Conservation (phyloP, 2,113 vertebrate species). For the Zeus faber region DNA sequence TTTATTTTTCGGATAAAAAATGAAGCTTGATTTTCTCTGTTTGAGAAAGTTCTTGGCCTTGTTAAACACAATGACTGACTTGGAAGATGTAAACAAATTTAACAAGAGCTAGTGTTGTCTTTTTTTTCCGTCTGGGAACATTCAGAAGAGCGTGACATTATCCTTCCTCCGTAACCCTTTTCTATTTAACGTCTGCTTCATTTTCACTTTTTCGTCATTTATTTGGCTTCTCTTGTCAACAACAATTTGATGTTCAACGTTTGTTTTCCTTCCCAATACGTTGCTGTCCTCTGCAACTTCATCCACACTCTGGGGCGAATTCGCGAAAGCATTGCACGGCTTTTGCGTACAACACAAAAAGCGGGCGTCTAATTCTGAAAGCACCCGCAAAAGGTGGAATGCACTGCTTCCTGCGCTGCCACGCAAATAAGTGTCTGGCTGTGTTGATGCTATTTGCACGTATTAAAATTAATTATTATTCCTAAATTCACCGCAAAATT, state of each 20-base stretch:
- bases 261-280: constrained; percentile 16
- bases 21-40: constrained; percentile 31
- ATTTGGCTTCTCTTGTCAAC: constrained; percentile 18
- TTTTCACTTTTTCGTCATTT: no score
- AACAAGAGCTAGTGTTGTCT: constrained; percentile 48
- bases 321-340: no score
- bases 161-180: constrained; percentile 25
- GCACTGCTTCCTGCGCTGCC: no score
- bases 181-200: constrained; percentile 29
- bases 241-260: constrained; percentile 22
- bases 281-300: constrained; percentile 8
- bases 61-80: constrained; percentile 44
- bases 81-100: constrained; percentile 59
- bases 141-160: constrained; percentile 30
- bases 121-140: constrained; percentile 34
- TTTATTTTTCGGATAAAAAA: constrained; percentile 50
- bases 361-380: no score
- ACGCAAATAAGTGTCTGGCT: no score
- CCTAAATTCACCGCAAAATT: no score
- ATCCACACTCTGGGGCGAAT: constrained; percentile 1
- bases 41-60: constrained; percentile 39
- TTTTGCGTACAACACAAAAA: no score
- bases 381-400: no score
- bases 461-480: no score
- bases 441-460: no score